These are phyloP conservation scores for Orchesella cincta DNA, from an alignment of 1,140 invertebrate species.

Conservation along the genomic window DNA sequence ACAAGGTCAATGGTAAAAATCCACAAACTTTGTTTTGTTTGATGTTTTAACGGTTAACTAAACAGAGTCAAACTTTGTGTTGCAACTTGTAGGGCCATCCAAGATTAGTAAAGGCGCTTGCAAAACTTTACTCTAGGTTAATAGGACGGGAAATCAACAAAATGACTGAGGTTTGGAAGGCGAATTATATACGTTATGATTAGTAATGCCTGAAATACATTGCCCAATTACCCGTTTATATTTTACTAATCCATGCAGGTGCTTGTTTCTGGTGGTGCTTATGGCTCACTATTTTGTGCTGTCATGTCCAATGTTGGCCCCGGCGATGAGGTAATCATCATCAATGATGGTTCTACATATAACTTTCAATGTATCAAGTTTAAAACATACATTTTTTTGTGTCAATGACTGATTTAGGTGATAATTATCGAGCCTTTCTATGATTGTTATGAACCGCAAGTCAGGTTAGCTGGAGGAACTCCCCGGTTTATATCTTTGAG, in stretches of 20 bases:
- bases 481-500: conserved; percentile 85
- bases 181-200: too few relatives aligned
- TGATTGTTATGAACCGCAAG: conserved; percentile 95
- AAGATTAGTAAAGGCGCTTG: conserved; percentile 80
- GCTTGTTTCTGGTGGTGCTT: conserved; percentile 86
- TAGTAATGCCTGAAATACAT: too few relatives aligned
- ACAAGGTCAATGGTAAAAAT: conserved; percentile 31
- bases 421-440: conserved; percentile 98
- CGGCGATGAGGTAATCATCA: conserved; percentile 37
- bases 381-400: not conserved
- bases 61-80: conserved; percentile 18
- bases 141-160: conserved; percentile 75
- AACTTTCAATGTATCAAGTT: not conserved
- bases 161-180: conserved; percentile 76
- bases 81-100: conserved; percentile 90
- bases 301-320: conserved; percentile 34
- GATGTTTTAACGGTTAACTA: not conserved
- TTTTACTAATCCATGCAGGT: too few relatives aligned
- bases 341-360: not conserved
- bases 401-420: conserved; percentile 62
- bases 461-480: conserved; percentile 76
- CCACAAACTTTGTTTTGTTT: not conserved
- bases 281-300: conserved; percentile 62
- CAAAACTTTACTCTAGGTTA: conserved; percentile 81
- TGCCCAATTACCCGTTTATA: too few relatives aligned